Base-by-base conservation (phyloP, 2,888 invertebrate genomes). In the Perdita meconis region DNA sequence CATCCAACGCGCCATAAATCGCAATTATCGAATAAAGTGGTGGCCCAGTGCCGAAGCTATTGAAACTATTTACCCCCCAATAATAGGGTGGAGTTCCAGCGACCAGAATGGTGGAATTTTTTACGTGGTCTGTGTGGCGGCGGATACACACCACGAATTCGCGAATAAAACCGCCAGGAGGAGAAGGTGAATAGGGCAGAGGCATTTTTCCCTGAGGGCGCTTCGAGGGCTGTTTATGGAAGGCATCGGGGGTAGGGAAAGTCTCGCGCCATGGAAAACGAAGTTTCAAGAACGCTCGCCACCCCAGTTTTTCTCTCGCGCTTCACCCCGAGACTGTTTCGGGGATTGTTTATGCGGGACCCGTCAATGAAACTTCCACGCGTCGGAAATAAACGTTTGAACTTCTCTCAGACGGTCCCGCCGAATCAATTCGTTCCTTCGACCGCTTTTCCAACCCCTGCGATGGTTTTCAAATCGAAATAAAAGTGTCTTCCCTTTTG, bases 201-300 rank as follows among this genome's bases (percentile, higher is more conserved):
- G 36, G 63, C 30, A 50, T 63, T 44, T 42, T 53, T 59, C 44
- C n/a, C 44, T n/a, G 65, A 57, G 53, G 53, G 40, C 53, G 59
- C 40, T 60, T 55, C 72, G 53, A 59, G 66, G 44, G 44, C 44
- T 66, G 59, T 72, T 72, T 66, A 66, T 44, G 57, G 53, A 47
- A 64, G 60, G 78, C 40, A 47, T 36, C 16, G 16, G 19, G 47
- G 22, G 47, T n/a, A 19, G 47, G 47, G 59, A 51, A 71, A 78
- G 78, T 70, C 79, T 70, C 64, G 78, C 70, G 56, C 79, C 61
- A 51, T 26, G 36, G 71, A 78, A 75, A 78, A 71, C 63, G 63
- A 78, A 78, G 71, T 78, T 78, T 78, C 61, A 78, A 71, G 80
- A 47, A 51, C 66, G 30, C 50, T 38, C 47, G 16, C 19, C 44